These are phyloP conservation scores for Chrysaora quinquecirrha DNA, from an alignment of 30 jellyfish, hydroid and myxozoan genomes.

Conservation along the genomic window DNA sequence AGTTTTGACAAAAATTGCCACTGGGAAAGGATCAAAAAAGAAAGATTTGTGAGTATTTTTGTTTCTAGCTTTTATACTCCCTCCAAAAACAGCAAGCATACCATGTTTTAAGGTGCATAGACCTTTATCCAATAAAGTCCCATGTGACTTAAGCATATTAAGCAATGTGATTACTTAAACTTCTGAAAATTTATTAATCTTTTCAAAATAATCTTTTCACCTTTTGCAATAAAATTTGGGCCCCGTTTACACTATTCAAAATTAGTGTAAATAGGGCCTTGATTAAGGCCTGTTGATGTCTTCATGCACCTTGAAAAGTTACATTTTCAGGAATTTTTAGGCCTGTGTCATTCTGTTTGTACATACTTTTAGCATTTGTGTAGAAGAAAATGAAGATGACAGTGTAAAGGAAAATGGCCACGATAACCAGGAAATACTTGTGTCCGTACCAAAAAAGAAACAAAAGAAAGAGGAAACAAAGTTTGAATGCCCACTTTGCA, in stretches of 20 bases:
- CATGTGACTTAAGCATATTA: not conserved
- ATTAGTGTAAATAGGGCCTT: too few relatives aligned
- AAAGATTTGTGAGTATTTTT: too few relatives aligned
- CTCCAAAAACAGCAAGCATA: not conserved
- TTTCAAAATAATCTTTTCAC: not conserved
- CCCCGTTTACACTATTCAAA: too few relatives aligned
- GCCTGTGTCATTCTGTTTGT: not conserved
- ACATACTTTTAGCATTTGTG: not conserved
- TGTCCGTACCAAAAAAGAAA: slow-evolving; percentile 30
- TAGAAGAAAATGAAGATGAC: slow-evolving; percentile 23
- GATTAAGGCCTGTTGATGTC: not conserved
- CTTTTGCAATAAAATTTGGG: not conserved
- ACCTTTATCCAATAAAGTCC: too few relatives aligned
- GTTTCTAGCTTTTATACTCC: too few relatives aligned
- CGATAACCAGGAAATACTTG: not conserved
- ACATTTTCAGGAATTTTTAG: not conserved
- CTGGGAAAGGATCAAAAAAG: not conserved
- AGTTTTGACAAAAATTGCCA: not conserved
- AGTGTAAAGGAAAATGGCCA: not conserved
- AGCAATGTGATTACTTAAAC: not conserved
- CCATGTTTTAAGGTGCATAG: too few relatives aligned
- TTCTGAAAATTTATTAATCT: too few relatives aligned
- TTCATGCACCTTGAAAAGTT: not conserved
- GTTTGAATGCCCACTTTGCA: slow-evolving; percentile 50
- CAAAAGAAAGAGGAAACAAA: slow-evolving; percentile 13